Conservation (phyloP, 2,113 vertebrate genomes). For the Lanius ludovicianus region DNA sequence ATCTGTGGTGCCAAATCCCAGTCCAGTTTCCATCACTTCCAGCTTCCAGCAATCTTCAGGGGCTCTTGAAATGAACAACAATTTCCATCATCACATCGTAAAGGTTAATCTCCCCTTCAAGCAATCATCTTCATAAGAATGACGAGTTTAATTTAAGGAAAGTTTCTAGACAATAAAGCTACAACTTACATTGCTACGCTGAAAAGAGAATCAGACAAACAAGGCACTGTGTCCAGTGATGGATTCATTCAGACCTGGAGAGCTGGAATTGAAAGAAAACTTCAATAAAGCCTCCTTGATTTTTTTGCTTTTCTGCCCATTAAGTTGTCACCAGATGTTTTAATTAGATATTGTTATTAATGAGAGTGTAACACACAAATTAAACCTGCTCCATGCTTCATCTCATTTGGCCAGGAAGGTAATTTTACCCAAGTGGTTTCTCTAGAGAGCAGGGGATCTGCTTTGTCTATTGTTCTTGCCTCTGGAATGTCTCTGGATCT, state of each 20-base stretch:
- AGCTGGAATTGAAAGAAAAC: constrained; percentile 20
- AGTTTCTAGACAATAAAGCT: constrained; percentile 20
- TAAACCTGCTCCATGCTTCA: background rate
- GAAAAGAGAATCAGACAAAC: constrained; percentile 1
- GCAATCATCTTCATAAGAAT: constrained; percentile 23
- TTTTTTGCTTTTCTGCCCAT: background rate
- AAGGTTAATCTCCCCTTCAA: constrained; percentile 52
- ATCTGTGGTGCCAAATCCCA: background rate
- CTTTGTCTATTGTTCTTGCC: background rate
- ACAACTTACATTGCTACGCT: background rate
- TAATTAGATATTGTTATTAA: constrained; percentile 58
- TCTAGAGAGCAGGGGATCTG: background rate
- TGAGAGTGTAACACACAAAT: constrained; percentile 2
- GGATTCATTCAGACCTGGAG: constrained; percentile 15
- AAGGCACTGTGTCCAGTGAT: background rate
- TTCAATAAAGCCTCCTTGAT: constrained; percentile 4
- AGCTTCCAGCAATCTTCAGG: background rate
- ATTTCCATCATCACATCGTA: background rate
- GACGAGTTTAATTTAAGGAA: constrained; percentile 30
- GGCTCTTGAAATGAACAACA: background rate
- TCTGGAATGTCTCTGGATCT: background rate
- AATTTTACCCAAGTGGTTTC: background rate
- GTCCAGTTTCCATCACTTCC: background rate
- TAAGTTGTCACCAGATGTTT: background rate
- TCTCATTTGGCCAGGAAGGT: background rate